Base-by-base conservation (phyloP, 2,113 vertebrate genomes). In the Plotosus lineatus region DNA sequence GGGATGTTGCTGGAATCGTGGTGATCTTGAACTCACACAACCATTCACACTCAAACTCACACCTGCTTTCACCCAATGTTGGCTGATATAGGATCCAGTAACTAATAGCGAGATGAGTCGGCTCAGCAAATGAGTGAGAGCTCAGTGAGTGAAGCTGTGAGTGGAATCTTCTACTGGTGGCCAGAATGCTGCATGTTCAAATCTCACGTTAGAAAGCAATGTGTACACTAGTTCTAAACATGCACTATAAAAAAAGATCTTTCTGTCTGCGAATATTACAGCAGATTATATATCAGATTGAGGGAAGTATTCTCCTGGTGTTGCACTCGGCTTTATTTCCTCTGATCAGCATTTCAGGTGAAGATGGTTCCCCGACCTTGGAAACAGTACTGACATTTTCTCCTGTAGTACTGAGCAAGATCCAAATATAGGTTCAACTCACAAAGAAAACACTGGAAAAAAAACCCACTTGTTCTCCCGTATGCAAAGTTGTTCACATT, bases 301-400 rank as follows among this genome's bases (percentile, higher is more conserved):
- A 73, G 56, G 12, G 3, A 58, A 9, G 66, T 38, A 74, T 56
- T 74, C 78, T 68, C 17, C 60, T 23, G 17, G 38, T 75, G 75
- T 48, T 33, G 26, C 26, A 28, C 1, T 2, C 36, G 63, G 65
- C 38, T 19, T 12, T 81, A 66, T 75, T 78, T 66, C 33, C 55
- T 48, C 53, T 46, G 66, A 40, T 74, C 63, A 82, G 11, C 65
- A 66, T 78, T 75, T 51, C 72, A 75, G 60, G 79, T 50, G 79
- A 84, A 78, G 83, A 77, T 26, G 75, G 42, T 75, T 74, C 74
- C 77, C 65, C 26, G 40, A 68, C 40, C 23, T 26, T 23, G 38
- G 5, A 44, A 68, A 74, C 83, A 60, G 36, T 82, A 79, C 68
- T 75, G 79, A 84, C 79, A 84, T 84, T 82, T 84, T 74, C 55